phyloP scores from a whole-genome alignment of 2,113 vertebrate genomes.

The Lophura nycthemera region DNA sequence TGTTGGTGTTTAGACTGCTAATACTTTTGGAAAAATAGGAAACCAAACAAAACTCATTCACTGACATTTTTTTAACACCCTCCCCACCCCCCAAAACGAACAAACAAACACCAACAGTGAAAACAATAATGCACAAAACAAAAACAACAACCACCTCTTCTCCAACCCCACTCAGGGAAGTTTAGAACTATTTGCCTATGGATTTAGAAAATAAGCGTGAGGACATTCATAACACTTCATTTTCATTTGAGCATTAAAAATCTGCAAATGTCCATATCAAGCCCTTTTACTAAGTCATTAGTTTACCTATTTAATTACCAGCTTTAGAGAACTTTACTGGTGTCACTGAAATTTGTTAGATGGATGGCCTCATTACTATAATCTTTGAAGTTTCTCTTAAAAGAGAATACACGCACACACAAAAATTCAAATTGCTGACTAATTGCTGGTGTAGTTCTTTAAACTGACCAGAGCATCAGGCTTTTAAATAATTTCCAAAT shows the following conservation, averaged over 20 bases:
- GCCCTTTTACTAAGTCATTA: not conserved
- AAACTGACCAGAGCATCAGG: not conserved
- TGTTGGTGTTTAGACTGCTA: not conserved
- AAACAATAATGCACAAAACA: not conserved
- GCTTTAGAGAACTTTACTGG: not conserved
- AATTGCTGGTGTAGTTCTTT: not conserved
- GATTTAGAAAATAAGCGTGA: not conserved
- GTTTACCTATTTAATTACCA: not conserved
- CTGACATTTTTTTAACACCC: not conserved
- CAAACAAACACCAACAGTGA: not conserved
- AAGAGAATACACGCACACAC: not conserved
- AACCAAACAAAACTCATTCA: not conserved
- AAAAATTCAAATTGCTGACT: not conserved
- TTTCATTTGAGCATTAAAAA: conserved; percentile 6
- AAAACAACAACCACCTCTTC: not conserved
- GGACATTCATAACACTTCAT: not conserved
- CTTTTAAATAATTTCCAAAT: no score
- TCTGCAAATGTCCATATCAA: not conserved
- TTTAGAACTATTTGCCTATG: not conserved
- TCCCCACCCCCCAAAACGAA: no score
- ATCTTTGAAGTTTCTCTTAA: not conserved
- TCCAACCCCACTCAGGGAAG: not conserved
- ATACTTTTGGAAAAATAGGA: not conserved
- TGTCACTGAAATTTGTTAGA: not conserved
- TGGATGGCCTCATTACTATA: not conserved